phyloP scores from a whole-genome alignment of 1,140 invertebrate species.

The Sinella curviseta region DNA sequence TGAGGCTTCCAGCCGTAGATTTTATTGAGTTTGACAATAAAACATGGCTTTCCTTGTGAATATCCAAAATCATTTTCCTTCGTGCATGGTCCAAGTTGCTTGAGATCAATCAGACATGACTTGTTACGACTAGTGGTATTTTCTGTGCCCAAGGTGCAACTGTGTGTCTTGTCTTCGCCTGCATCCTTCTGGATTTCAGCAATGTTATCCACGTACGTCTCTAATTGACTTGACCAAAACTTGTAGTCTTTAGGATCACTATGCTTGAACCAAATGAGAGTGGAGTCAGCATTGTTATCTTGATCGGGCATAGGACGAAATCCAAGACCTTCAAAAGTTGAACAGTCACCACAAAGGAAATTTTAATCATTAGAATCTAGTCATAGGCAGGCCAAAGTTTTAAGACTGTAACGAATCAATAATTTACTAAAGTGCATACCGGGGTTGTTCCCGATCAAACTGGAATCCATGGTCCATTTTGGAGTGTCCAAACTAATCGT shows the following conservation, averaged over 20 bases:
- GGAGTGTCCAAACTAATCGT: conserved; percentile 74
- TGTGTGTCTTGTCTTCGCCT: not conserved
- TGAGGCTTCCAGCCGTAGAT: conserved; percentile 78
- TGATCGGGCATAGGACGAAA: conserved; percentile 84
- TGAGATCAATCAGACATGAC: conserved; percentile 61
- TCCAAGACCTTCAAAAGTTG: no score
- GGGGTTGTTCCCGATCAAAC: conserved; percentile 86
- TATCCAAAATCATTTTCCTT: conserved; percentile 72
- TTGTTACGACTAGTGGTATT: conserved; percentile 1
- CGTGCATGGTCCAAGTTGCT: conserved; percentile 67
- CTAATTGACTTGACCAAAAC: conserved; percentile 73
- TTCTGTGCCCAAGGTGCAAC: conserved; percentile 16
- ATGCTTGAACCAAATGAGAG: conserved; percentile 86
- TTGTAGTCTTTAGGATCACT: conserved; percentile 74
- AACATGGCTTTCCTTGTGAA: conserved; percentile 69
- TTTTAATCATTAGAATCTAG: no score
- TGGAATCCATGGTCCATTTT: conserved; percentile 79
- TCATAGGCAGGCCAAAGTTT: not conserved
- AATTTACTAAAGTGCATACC: conserved; percentile 60
- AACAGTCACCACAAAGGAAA: no score
- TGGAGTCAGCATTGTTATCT: conserved; percentile 81
- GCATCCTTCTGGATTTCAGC: conserved; percentile 1
- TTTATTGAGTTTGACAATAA: conserved; percentile 84
- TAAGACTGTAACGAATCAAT: not conserved
- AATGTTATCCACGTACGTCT: conserved; percentile 64